phyloP scores from a whole-genome alignment of 2,888 invertebrate species.

The Mythimna impura region DNA sequence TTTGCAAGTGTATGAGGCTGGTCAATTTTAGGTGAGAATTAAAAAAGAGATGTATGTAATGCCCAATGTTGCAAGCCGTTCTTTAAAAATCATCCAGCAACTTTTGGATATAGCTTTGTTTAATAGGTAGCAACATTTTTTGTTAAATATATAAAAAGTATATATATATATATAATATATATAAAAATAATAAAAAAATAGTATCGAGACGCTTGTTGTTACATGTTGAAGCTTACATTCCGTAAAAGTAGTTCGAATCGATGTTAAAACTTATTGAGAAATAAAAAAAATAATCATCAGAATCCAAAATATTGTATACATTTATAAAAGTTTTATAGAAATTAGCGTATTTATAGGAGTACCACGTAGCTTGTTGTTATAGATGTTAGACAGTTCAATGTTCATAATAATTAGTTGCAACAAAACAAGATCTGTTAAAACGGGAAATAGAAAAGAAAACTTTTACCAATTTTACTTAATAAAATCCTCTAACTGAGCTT shows the following conservation, averaged over 20 bases:
- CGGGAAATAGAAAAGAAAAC: constrained; percentile 54
- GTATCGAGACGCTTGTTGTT: constrained; percentile 79
- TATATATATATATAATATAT: constrained; percentile 43
- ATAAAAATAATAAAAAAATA: constrained; percentile 65
- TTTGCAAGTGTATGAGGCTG: constrained; percentile 69
- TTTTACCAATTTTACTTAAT: constrained; percentile 60
- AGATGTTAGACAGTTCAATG: constrained; percentile 82
- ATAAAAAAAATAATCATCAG: constrained; percentile 66
- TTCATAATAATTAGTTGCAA: constrained; percentile 72
- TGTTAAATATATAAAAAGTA: constrained; percentile 53
- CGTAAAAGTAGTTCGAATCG: constrained; percentile 76
- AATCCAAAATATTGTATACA: constrained; percentile 84
- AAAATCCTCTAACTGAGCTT: constrained; percentile 78
- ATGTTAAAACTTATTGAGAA: constrained; percentile 76
- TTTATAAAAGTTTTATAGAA: constrained; percentile 87
- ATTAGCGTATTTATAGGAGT: constrained; percentile 73
- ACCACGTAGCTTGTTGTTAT: constrained; percentile 81
- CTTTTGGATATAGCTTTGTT: constrained; percentile 51
- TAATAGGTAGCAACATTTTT: constrained; percentile 53
- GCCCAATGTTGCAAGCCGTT: constrained; percentile 58
- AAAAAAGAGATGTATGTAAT: constrained; percentile 50
- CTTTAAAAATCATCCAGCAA: constrained; percentile 50
- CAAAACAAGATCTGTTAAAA: constrained; percentile 57
- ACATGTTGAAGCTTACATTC: constrained; percentile 83
- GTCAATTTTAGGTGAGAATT: constrained; percentile 83